A percentile compares a stretch with the other conserved stretches of the same genome.
Evolutionary conservation across 2,113 vertebrate species (phyloP).

Genomic region (Macaca nemestrina): DNA sequence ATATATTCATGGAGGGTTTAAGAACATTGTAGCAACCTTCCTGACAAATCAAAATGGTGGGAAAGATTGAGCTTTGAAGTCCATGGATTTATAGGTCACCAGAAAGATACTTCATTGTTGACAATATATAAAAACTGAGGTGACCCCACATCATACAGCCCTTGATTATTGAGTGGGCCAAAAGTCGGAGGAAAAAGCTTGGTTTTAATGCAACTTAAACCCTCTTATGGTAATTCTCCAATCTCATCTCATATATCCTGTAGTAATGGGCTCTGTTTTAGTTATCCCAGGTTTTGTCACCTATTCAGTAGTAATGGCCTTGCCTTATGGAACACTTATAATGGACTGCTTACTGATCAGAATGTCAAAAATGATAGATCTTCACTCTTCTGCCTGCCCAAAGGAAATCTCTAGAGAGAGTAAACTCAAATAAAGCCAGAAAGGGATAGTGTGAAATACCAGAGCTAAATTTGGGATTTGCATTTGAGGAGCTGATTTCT

Average conservation of each 20-base stretch:
- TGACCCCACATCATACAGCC: not conserved
- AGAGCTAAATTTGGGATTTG: constrained; percentile 35
- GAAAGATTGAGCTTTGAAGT: not conserved
- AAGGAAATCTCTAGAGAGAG: constrained; percentile 48
- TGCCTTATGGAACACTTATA: constrained; percentile 46
- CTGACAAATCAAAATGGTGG: not conserved
- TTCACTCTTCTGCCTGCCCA: not conserved
- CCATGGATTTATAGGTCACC: not conserved
- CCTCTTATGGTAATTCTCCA: not conserved
- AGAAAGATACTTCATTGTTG: constrained; percentile 14
- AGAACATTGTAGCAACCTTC: not conserved
- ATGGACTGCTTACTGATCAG: constrained; percentile 62
- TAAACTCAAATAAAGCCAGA: constrained; percentile 24
- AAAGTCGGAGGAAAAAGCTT: not conserved
- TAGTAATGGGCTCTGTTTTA: constrained; percentile 2
- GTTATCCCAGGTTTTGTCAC: constrained; percentile 39
- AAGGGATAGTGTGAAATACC: not conserved
- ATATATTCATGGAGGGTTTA: not conserved
- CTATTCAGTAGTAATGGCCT: constrained; percentile 37
- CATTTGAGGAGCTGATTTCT: constrained; percentile 48
- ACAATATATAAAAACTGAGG: not conserved
- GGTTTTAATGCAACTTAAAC: not conserved
- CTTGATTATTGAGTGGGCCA: not conserved
- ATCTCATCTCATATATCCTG: not conserved
- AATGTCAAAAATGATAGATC: constrained; percentile 55